phyloP scores from a whole-genome alignment of 2,888 invertebrate species.

The Pollenia amentaria region DNA sequence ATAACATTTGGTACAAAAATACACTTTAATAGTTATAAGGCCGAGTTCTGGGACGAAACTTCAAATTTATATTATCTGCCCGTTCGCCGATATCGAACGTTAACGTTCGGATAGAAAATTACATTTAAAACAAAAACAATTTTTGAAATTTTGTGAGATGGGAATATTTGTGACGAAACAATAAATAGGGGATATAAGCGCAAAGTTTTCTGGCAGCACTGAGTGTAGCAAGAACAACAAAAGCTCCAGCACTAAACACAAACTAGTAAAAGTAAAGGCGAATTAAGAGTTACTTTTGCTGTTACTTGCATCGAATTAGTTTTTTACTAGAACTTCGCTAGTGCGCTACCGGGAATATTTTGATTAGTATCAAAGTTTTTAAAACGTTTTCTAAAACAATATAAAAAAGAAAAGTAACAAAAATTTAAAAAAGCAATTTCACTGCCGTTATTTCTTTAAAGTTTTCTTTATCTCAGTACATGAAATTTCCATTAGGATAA shows the following conservation, averaged over 20 bases:
- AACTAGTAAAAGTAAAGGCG: slow-evolving; percentile 36
- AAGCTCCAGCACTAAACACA: slow-evolving; percentile 7
- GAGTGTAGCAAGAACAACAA: neutral
- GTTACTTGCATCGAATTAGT: slow-evolving; percentile 49
- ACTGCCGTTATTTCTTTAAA: slow-evolving; percentile 59
- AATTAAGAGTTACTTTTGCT: slow-evolving; percentile 52
- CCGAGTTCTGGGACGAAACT: too few species aligned
- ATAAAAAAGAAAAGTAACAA: neutral
- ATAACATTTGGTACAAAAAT: too few species aligned
- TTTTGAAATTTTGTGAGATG: too few species aligned
- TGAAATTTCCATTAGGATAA: neutral
- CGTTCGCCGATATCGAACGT: too few species aligned
- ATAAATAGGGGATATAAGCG: too few species aligned
- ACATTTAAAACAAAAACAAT: too few species aligned
- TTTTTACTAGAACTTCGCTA: slow-evolving; percentile 55
- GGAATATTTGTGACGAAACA: too few species aligned
- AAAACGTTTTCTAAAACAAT: neutral
- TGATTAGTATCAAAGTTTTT: neutral
- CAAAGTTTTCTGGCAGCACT: too few species aligned
- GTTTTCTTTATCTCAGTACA: neutral
- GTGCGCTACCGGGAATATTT: slow-evolving; percentile 6
- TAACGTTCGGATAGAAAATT: too few species aligned
- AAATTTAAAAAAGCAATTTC: slow-evolving; percentile 5
- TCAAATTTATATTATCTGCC: too few species aligned
- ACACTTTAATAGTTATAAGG: too few species aligned